Percentiles rank a stretch among this genome's conserved stretches.
phyloP scores from a whole-genome alignment of 2,113 vertebrate genomes.

The Phaethon lepturus region DNA sequence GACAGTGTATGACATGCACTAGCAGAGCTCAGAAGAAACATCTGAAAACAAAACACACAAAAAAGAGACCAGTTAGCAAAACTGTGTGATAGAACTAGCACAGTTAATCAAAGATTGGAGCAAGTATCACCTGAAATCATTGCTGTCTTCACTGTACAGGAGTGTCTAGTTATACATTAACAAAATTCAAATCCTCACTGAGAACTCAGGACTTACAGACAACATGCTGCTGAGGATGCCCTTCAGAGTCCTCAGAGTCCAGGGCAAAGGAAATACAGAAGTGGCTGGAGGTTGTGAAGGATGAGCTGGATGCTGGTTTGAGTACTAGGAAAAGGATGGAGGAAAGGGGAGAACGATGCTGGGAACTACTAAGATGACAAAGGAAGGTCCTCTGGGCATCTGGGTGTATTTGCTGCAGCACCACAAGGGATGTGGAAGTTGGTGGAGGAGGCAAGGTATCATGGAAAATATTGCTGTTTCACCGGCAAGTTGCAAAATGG shows the following conservation, averaged over 20 bases:
- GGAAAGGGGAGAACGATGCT: not conserved
- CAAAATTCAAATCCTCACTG: not conserved
- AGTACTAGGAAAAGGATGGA: not conserved
- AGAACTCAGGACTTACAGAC: conserved; percentile 31
- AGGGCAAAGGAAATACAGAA: not conserved
- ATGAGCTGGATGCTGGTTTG: not conserved
- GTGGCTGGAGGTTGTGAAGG: not conserved
- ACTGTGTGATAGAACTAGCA: not conserved
- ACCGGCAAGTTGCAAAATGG: not conserved
- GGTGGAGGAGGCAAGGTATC: not conserved
- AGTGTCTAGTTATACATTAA: conserved; percentile 26
- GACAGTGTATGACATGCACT: not conserved
- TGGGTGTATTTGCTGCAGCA: not conserved
- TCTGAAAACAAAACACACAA: not conserved
- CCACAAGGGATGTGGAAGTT: too few species aligned
- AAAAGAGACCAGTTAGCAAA: conserved; percentile 41
- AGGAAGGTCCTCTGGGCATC: not conserved
- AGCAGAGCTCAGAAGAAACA: conserved; percentile 31
- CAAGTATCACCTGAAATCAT: conserved; percentile 21
- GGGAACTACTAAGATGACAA: not conserved
- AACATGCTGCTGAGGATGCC: conserved; percentile 2
- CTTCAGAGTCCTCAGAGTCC: conserved; percentile 38
- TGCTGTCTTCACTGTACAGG: not conserved
- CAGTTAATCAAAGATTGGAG: not conserved
- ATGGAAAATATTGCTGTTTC: not conserved